phyloP scores from a whole-genome alignment of 2,888 invertebrate genomes.

The Callimorpha dominula region DNA sequence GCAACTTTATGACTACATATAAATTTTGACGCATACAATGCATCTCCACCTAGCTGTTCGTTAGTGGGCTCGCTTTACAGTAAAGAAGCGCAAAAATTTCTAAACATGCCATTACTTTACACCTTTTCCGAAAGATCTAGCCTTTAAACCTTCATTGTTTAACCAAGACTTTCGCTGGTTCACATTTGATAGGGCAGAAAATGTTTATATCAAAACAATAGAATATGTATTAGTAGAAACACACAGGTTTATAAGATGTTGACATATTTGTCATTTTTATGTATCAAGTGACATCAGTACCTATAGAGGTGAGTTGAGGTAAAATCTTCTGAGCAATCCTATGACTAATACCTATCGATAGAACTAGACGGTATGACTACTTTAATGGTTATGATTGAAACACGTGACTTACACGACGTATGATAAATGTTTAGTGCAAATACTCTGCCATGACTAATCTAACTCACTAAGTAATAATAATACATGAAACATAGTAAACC shows the following conservation, averaged over 20 bases:
- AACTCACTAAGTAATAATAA: slow-evolving; percentile 3
- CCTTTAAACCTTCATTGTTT: background rate
- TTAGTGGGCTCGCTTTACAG: background rate
- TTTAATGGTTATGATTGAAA: slow-evolving; percentile 3
- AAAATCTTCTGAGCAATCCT: slow-evolving; percentile 32
- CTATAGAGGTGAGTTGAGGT: slow-evolving; percentile 19
- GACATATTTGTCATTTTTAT: background rate
- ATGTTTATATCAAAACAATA: background rate
- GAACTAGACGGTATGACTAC: slow-evolving; percentile 29
- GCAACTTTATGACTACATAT: background rate
- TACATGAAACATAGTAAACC: background rate
- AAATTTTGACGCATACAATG: background rate
- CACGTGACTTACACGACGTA: slow-evolving; percentile 8
- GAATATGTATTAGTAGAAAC: background rate
- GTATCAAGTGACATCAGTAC: slow-evolving; percentile 9
- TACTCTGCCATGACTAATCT: slow-evolving; percentile 19
- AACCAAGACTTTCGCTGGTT: background rate
- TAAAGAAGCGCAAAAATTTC: too few relatives aligned
- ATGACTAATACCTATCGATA: slow-evolving; percentile 29
- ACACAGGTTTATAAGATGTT: background rate
- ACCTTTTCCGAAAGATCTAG: background rate
- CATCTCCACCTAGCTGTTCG: background rate
- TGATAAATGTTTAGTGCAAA: slow-evolving; percentile 18
- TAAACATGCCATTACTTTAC: background rate
- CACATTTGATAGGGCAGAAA: background rate